phyloP scores from a whole-genome alignment of 2,888 invertebrate genomes.

The Papilio protenor region DNA sequence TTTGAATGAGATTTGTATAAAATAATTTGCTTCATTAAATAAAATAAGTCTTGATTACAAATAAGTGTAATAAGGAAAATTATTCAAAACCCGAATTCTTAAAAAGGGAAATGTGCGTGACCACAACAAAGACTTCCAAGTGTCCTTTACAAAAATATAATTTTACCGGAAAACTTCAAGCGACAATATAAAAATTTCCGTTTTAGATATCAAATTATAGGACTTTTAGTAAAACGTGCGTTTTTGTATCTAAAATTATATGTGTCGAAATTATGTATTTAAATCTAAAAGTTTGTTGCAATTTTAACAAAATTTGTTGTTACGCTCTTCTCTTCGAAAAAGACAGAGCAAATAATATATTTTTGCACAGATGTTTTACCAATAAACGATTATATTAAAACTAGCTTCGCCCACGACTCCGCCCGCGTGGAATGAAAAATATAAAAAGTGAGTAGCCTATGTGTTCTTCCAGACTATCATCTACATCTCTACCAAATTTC shows the following conservation, averaged over 20 bases:
- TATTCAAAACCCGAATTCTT: conserved; percentile 1
- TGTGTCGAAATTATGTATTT: background rate
- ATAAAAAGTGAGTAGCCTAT: no score
- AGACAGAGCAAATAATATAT: no score
- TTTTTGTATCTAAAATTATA: background rate
- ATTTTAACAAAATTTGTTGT: no score
- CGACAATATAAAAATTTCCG: background rate
- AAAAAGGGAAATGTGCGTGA: conserved; percentile 1
- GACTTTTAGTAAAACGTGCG: background rate
- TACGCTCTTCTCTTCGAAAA: no score
- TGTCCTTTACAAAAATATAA: conserved; percentile 9
- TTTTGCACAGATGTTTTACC: no score
- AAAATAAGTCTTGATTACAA: background rate
- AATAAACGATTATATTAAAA: no score
- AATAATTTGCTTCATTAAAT: background rate
- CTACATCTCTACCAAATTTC: no score
- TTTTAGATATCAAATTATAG: background rate
- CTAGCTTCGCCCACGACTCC: no score
- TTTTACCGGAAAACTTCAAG: background rate
- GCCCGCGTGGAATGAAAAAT: no score
- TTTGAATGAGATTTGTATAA: background rate
- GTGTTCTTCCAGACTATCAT: no score
- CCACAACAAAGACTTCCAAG: background rate
- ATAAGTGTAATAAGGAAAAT: background rate
- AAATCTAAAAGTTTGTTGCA: no score